Conservation (phyloP, 2,797 vertebrate species). For the Falco rusticolus region DNA sequence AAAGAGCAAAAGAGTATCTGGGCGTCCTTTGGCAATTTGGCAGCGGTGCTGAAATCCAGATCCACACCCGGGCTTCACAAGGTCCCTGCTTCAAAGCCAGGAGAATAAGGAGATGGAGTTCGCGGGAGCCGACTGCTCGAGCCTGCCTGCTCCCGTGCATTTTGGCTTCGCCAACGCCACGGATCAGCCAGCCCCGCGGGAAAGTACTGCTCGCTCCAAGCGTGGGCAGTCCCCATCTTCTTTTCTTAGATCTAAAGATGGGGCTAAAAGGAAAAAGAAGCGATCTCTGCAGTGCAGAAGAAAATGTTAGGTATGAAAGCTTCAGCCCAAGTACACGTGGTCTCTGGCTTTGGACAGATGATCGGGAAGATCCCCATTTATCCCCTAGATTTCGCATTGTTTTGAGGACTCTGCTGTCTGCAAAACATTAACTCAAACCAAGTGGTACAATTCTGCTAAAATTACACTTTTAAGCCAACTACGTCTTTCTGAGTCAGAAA, state of each 20-base stretch:
- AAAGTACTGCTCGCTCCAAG: background rate
- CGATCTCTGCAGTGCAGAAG: background rate
- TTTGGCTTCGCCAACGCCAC: rapidly evolving
- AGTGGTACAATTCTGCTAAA: background rate
- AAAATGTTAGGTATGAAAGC: background rate
- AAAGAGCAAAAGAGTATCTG: rapidly evolving
- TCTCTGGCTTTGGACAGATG: background rate
- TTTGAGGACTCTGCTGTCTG: background rate
- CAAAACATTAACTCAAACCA: conserved; percentile 9
- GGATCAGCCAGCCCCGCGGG: rapidly evolving
- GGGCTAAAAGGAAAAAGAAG: background rate
- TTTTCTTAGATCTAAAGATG: rapidly evolving
- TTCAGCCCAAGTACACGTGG: rapidly evolving
- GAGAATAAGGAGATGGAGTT: rapidly evolving
- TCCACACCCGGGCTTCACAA: rapidly evolving
- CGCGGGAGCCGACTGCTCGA: background rate
- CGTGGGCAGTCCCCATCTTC: rapidly evolving
- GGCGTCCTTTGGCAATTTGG: rapidly evolving
- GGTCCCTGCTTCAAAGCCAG: background rate
- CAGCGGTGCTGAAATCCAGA: background rate
- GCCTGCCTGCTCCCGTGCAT: rapidly evolving
- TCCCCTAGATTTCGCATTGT: background rate
- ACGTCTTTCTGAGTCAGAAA: background rate
- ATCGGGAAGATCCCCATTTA: background rate
- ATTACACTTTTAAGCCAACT: background rate